Percentiles rank a stretch among this genome's conserved stretches.
phyloP scores from a whole-genome alignment of 2,113 vertebrate genomes.

The Garra rufa region DNA sequence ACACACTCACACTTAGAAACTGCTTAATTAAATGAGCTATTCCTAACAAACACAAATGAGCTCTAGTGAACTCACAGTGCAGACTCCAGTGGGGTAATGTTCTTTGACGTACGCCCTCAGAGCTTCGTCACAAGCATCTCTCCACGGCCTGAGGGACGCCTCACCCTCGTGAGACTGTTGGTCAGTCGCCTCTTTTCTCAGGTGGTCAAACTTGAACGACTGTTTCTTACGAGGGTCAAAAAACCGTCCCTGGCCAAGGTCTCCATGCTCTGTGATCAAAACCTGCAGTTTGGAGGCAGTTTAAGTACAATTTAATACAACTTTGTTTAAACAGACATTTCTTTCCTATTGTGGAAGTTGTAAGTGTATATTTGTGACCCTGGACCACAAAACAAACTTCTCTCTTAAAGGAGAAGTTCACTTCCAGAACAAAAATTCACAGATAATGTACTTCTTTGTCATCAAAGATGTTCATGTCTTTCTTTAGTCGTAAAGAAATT shows the following conservation, averaged over 20 bases:
- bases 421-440: no score
- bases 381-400: no score
- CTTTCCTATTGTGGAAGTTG: neutral
- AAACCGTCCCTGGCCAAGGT: conserved; percentile 90
- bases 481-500: no score
- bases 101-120: conserved; percentile 90
- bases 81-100: conserved; percentile 91
- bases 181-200: conserved; percentile 92
- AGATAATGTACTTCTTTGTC: no score
- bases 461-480: no score
- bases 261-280: conserved; percentile 94
- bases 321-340: neutral
- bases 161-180: conserved; percentile 84
- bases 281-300: conserved; percentile 72
- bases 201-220: conserved; percentile 95
- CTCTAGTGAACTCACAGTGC: conserved; percentile 82
- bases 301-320: neutral
- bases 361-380: neutral
- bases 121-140: conserved; percentile 87
- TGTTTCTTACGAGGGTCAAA: conserved; percentile 93
- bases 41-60: neutral
- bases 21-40: neutral
- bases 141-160: conserved; percentile 80
- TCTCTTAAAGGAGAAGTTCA: no score
- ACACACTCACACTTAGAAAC: neutral